Evolutionary conservation across 1,140 invertebrate genomes (phyloP).

Genomic region (Pseudomyrmex cubaensis): DNA sequence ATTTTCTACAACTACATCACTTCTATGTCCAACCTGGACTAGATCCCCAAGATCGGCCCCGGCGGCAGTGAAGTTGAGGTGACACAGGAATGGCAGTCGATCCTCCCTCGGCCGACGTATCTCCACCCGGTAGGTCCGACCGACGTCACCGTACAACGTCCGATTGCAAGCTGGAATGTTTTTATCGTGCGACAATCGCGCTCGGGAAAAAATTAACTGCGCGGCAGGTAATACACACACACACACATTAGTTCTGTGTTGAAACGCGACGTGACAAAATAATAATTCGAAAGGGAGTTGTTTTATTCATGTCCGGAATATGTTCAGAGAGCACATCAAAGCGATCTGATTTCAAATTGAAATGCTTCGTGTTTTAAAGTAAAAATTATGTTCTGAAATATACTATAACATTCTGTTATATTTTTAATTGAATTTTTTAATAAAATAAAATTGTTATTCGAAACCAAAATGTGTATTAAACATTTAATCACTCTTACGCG

Average conservation of each 20-base stretch:
- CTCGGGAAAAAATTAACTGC: too few relatives aligned
- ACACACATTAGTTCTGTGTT: not conserved
- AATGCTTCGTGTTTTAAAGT: not conserved
- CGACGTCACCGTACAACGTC: slow-evolving; percentile 92
- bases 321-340: not conserved
- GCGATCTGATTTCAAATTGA: not conserved
- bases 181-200: not conserved
- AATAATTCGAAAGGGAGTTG: not conserved
- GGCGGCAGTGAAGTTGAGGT: slow-evolving; percentile 92
- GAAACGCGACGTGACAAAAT: not conserved
- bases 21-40: slow-evolving; percentile 87
- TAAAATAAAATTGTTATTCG: slow-evolving; percentile 25
- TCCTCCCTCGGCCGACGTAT: slow-evolving; percentile 90
- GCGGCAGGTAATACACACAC: not conserved
- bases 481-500: slow-evolving; percentile 1
- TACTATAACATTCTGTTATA: not conserved
- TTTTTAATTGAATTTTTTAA: not conserved
- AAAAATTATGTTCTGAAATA: not conserved
- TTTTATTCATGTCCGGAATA: too few relatives aligned
- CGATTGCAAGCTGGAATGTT: slow-evolving; percentile 91
- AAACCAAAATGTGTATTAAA: slow-evolving; percentile 20
- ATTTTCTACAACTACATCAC: slow-evolving; percentile 59
- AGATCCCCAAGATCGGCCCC: slow-evolving; percentile 90
- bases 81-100: slow-evolving; percentile 91
- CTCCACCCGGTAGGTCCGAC: slow-evolving; percentile 91